Evolutionary conservation across 2,888 invertebrate species (phyloP).

Genomic region (Tuberolachnus salignus): DNA sequence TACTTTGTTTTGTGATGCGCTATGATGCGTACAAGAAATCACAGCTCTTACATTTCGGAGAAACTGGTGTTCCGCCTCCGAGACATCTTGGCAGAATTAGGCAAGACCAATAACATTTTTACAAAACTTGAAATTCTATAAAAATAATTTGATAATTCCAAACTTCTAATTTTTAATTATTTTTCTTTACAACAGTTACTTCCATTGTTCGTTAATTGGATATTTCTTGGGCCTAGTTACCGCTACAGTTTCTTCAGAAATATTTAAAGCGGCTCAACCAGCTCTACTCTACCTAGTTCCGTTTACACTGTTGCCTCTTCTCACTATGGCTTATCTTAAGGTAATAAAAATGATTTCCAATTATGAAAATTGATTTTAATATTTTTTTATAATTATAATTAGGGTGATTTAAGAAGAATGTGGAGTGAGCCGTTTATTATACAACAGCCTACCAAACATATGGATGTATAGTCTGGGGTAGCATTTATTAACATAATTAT

Average conservation of each 20-base stretch:
- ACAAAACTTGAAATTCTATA: background rate
- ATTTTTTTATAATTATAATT: slow-evolving; percentile 61
- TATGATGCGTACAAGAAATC: slow-evolving; percentile 97
- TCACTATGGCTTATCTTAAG: slow-evolving; percentile 98
- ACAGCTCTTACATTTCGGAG: slow-evolving; percentile 70
- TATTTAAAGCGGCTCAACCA: slow-evolving; percentile 98
- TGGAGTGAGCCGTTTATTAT: slow-evolving; percentile 96
- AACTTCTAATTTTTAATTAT: too few relatives aligned
- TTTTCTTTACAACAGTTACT: slow-evolving; percentile 79
- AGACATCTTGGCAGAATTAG: slow-evolving; percentile 64
- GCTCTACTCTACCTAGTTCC: slow-evolving; percentile 96
- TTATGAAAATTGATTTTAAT: background rate
- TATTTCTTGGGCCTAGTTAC: slow-evolving; percentile 96
- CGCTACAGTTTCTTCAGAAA: slow-evolving; percentile 95
- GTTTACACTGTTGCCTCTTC: slow-evolving; percentile 92
- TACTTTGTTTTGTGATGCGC: slow-evolving; percentile 93
- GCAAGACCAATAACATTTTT: slow-evolving; percentile 58
- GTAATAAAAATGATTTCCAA: slow-evolving; percentile 65
- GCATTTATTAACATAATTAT: slow-evolving; percentile 19
- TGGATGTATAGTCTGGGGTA: slow-evolving; percentile 67
- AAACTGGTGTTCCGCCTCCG: slow-evolving; percentile 69
- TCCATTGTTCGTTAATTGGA: slow-evolving; percentile 97
- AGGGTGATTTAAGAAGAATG: slow-evolving; percentile 97
- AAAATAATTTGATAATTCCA: background rate
- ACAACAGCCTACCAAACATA: slow-evolving; percentile 79